Conservation (phyloP, 2,888 invertebrate genomes). For the Dolomedes plantarius region DNA sequence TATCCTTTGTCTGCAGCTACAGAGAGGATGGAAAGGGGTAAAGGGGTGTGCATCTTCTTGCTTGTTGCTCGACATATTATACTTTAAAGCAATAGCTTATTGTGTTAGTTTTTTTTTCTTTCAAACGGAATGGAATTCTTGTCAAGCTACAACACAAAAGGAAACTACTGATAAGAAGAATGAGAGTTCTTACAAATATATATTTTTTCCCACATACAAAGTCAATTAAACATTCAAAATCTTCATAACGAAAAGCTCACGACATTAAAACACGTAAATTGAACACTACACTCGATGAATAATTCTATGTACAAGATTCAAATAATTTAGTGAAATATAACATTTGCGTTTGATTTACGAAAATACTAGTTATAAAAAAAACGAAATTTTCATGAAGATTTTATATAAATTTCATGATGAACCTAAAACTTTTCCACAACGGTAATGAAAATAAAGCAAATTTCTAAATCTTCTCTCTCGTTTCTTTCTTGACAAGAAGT, state of each 20-base stretch:
- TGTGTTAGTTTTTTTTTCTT: too few species aligned
- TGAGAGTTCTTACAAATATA: neutral
- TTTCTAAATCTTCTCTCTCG: neutral
- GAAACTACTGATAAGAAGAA: neutral
- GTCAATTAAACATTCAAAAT: neutral
- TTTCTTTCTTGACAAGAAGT: neutral
- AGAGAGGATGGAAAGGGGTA: neutral
- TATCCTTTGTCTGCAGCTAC: neutral
- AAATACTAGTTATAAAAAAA: slow-evolving; percentile 10
- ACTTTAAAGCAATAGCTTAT: too few species aligned
- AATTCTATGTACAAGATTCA: neutral
- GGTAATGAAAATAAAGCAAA: neutral
- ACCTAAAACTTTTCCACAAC: neutral
- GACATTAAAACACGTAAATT: neutral
- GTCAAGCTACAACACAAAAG: neutral
- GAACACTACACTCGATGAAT: neutral
- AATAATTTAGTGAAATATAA: neutral
- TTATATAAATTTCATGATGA: neutral
- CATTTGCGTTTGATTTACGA: neutral
- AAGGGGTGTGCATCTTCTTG: too few species aligned
- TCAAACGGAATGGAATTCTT: neutral
- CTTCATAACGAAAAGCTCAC: neutral
- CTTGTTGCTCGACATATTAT: too few species aligned
- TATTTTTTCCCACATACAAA: slow-evolving; percentile 1
- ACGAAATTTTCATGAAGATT: neutral